Base-by-base conservation (phyloP, 1,140 invertebrate genomes). In the Drosophila kanapiae region DNA sequence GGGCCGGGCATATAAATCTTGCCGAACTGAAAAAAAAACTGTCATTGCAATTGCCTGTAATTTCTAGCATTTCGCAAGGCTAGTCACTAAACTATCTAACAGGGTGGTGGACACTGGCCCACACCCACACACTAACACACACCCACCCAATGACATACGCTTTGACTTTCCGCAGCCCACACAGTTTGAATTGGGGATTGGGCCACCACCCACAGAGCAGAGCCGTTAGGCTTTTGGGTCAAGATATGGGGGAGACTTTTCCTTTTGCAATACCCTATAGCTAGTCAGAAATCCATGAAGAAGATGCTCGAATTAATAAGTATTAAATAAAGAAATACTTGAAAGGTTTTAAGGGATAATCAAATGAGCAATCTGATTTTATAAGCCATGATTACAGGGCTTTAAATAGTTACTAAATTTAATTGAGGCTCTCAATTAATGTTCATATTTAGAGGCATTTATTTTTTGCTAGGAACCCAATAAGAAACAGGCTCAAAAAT, bases 41-140 rank as follows among this genome's bases (percentile, higher is more conserved):
- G 85, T 90, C 84, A 88, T 72, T 57, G 49, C 51, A 45, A 35
- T 48, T 47, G 68, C 60, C 42, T 56, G 78, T 81, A 76, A 78
- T 88, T 84, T 81, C 85, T 78, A 84, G 45, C 63, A 70, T 87
- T 87, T 83, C 83, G 84, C 75, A 87, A 88, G 68, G 65, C 61
- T 35, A 29, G 49, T 51, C 67, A 54, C 53, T 67, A 75, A 72
- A 74, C 68, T 60, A 64, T 70, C 48, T 42, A 53, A 61, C 79
- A 48, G 67, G 60, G 43, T 33, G 63, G 53, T 72, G 61, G 56
- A 57, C 40, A 67, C 56, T 23, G 31, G 10, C 29, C 38, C 70
- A 57, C 67, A 31, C 69, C 67, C 69, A 72, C 35, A 62, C 75
- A 81, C 68, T 62, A 48, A 67, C 42, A 31, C 43, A 60, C 42